These are phyloP conservation scores for Corythornis madagascariensis DNA, from an alignment of 2,113 vertebrate species.

Conservation along the genomic window DNA sequence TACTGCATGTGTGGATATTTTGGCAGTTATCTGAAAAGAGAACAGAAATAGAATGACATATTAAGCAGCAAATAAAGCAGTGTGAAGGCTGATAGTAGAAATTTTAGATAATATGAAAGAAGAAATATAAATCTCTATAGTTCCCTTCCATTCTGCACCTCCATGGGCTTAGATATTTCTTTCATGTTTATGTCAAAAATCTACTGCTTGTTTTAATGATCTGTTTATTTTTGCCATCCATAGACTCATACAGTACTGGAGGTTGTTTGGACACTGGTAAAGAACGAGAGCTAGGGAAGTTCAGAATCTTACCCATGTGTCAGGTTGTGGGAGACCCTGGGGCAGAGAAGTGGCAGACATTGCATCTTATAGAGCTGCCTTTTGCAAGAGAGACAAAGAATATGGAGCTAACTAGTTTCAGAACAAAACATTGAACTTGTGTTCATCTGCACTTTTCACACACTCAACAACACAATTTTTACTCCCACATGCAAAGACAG, in stretches of 20 bases:
- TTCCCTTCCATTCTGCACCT: background rate
- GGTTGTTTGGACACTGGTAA: background rate
- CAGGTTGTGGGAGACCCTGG: accelerated
- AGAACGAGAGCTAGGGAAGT: background rate
- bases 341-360: background rate
- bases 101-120: background rate
- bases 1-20: background rate
- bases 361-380: background rate
- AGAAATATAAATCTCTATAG: background rate
- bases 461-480: background rate
- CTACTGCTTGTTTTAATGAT: background rate
- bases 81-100: background rate
- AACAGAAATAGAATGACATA: background rate
- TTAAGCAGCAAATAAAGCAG: background rate
- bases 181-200: background rate
- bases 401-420: background rate
- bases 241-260: background rate
- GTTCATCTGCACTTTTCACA: background rate
- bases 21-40: background rate
- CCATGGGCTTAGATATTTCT: background rate
- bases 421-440: background rate
- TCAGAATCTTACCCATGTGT: background rate
- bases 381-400: background rate
- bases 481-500: background rate
- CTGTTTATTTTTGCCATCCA: background rate